phyloP scores from a whole-genome alignment of 2,888 invertebrate genomes.

The Stenotaenia linearis region DNA sequence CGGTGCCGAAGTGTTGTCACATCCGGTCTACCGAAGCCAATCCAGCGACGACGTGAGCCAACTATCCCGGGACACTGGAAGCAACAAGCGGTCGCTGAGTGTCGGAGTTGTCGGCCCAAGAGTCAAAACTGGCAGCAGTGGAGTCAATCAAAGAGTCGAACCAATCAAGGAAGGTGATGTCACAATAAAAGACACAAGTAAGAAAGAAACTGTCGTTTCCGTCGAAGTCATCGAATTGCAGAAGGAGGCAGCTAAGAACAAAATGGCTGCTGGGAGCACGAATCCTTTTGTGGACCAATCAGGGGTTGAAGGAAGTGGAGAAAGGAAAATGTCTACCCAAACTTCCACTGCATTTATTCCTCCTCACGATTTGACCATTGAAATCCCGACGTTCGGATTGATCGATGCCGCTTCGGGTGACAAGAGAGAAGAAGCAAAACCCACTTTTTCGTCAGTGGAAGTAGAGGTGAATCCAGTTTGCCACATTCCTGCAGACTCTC shows the following conservation, averaged over 20 bases:
- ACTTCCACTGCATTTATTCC: neutral
- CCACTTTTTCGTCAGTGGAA: neutral
- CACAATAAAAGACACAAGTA: neutral
- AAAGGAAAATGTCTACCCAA: neutral
- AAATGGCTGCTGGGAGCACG: neutral
- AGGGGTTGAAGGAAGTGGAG: neutral
- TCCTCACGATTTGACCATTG: neutral
- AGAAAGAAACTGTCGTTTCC: neutral
- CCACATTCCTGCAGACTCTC: neutral
- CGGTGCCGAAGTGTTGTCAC: slow-evolving; percentile 57
- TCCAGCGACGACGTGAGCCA: slow-evolving; percentile 70
- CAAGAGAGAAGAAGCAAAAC: neutral
- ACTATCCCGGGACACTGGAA: slow-evolving; percentile 45
- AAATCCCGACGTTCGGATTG: neutral
- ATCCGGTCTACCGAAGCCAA: slow-evolving; percentile 71
- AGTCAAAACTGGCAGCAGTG: neutral
- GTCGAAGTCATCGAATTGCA: neutral
- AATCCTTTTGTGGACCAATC: neutral
- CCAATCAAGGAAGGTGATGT: neutral
- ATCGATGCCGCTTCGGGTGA: neutral
- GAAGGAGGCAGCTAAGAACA: neutral
- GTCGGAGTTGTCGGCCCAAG: slow-evolving; percentile 29
- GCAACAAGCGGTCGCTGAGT: slow-evolving; percentile 33
- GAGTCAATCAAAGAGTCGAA: neutral
- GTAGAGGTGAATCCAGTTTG: neutral